Evolutionary conservation across 2,797 vertebrate species (phyloP).

Genomic region (Enteromius thamalakanensis): DNA sequence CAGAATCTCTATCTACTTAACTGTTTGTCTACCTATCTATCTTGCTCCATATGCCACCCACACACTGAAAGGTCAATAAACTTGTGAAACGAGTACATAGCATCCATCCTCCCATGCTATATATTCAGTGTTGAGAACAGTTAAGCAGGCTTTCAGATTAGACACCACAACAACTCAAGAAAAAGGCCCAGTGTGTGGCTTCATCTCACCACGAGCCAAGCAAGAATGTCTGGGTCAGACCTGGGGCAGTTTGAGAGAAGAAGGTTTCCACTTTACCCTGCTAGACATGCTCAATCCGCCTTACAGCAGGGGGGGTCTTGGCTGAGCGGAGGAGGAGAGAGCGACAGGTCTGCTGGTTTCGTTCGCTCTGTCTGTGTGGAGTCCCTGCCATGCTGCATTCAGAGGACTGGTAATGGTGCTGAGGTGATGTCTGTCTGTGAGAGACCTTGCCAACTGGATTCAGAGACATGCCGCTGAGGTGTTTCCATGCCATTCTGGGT

Average conservation of each 20-base stretch:
- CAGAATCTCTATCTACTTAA: background rate
- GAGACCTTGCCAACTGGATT: constrained; percentile 29
- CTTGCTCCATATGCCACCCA: constrained; percentile 12
- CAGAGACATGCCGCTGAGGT: constrained; percentile 31
- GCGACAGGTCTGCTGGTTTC: constrained; percentile 36
- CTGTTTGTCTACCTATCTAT: background rate
- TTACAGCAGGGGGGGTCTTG: constrained; percentile 33
- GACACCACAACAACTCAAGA: constrained; percentile 44
- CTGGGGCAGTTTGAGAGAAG: constrained; percentile 34
- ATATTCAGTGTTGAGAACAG: constrained; percentile 48
- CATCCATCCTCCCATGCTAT: constrained; percentile 8
- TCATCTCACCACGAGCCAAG: constrained; percentile 35
- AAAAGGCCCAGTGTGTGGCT: constrained; percentile 47
- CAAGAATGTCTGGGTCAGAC: constrained; percentile 38
- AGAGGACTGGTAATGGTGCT: constrained; percentile 45
- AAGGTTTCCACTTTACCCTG: constrained; percentile 42
- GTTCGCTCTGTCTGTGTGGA: constrained; percentile 36
- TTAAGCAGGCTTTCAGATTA: constrained; percentile 46
- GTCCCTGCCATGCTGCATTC: constrained; percentile 34
- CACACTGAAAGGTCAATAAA: constrained; percentile 35
- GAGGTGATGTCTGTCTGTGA: constrained; percentile 30
- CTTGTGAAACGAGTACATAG: constrained; percentile 23
- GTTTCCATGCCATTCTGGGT: constrained; percentile 27
- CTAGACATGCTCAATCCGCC: constrained; percentile 45
- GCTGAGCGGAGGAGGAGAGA: constrained; percentile 43